Evolutionary conservation across 2,888 invertebrate species (phyloP), one percentile per base, ranked within the genome.

Genomic region (Fragum fragum): DNA sequence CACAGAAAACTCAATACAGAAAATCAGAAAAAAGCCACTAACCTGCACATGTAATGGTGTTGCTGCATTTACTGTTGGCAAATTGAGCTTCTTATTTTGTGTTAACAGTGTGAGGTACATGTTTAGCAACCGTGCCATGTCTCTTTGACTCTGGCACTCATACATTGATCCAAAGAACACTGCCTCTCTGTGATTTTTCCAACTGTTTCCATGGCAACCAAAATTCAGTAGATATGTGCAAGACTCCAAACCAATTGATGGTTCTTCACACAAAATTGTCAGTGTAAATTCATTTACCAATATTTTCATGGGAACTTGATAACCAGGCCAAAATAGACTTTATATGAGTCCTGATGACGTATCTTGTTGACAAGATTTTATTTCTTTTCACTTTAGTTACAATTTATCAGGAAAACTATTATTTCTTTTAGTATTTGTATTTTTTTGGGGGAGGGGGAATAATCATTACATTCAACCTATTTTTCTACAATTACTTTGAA

Each of bases 61-160:
- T 59, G 86, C 68, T 29, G 85, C 83, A 81, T 81, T 87, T 26
- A 83, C 80, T 69, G 83, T 84, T 29, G 87, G 88, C 52, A 88
- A 73, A 79, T 82, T 84, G 52, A 86, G 74, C 70, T 87, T 87
- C 86, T 88, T 87, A 72, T 87, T 85, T 83, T 89, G 89, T 28
- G 88, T 85, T 72, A 89, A 85, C 42, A 89, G 75, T 78, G 88
- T 84, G 57, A 89, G 84, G 85, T 89, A 89, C 89, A 89, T 89
- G 88, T 88, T 88, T 83, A 89, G 79, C 81, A 89, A 81, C 74
- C 89, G 84, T 73, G 88, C 87, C 89, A 88, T 89, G 73, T 83
- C 84, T 79, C 82, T 70, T 76, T 69, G 72, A 79, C 63, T 76
- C 73, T 63, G 72, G 80, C 80, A 70, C 70, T 73, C 70, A 73